Base-by-base conservation (phyloP, 2,113 vertebrate species). In the Solea solea region DNA sequence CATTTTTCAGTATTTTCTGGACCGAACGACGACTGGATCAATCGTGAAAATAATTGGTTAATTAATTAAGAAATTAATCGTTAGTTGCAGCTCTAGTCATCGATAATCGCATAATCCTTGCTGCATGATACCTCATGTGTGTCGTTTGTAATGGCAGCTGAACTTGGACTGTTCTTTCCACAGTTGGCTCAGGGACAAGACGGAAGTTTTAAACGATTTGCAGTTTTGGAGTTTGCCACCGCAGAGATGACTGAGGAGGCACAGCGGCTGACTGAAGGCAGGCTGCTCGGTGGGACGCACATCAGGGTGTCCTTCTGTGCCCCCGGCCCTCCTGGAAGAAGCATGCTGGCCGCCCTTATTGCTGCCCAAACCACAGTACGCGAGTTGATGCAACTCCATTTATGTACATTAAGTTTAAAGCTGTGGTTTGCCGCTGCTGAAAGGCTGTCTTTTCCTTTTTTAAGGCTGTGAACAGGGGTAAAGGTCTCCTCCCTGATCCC, bases 131-230 rank as follows among this genome's bases (percentile, higher is more conserved):
- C 34, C 34, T 34, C 34, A 34, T 34, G 34, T 34, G 5, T 34
- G 34, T 7, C 15, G 16, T 28, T 12, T 63, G 48, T 21, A n/a
- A 13, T 44, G 15, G 39, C 2, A 45, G 8, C 45, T 15, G 42
- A 25, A 28, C 25, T 41, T 15, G 0, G 9, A 1, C 21, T 10
- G 7, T 27, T 25, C 16, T 14, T 50, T 56, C 2, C 5, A 5
- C 69, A 98, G 97, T 86, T 98, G 83, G 97, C 96, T 1, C 95
- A 96, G 2, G 96, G 97, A 41, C 96, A 97, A 90, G 96, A 97
- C 3, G 94, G 94, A 48, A 96, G 95, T 83, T 95, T 96, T 77
- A 94, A 95, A 21, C 95, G 95, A 8, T 98, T 98, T 5, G 95
- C 95, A 0, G 93, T 98, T 15, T 70, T 98, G 88, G 96, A 98